Conservation (phyloP, 2,113 vertebrate species). For the Sceloporus undulatus region DNA sequence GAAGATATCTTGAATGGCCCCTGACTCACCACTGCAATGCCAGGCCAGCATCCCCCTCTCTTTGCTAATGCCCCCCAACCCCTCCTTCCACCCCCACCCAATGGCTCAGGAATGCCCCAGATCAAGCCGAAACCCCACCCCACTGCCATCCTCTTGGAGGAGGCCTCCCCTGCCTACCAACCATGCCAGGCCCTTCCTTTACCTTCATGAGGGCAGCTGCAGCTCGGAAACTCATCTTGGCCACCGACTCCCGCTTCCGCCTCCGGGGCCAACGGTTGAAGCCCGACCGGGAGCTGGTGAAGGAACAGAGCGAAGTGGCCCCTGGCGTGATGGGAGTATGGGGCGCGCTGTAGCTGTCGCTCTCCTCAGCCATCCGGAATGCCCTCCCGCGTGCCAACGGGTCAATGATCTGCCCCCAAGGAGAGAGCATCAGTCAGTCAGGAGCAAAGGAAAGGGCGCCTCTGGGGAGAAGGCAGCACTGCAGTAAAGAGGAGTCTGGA, state of each 20-base stretch:
- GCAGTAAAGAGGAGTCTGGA: neutral
- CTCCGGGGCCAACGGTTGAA: conserved; percentile 91
- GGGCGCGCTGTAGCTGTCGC: conserved; percentile 91
- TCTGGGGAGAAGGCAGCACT: neutral
- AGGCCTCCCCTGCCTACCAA: neutral
- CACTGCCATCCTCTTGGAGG: neutral
- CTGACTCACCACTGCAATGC: too few species aligned
- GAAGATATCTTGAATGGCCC: too few species aligned
- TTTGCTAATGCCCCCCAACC: too few species aligned
- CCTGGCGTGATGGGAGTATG: conserved; percentile 95
- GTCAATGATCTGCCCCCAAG: conserved; percentile 90
- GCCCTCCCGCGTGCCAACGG: conserved; percentile 93
- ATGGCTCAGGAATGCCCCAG: too few species aligned
- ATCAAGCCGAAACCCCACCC: too few species aligned
- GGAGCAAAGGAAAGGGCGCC: neutral
- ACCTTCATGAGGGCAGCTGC: conserved; percentile 94
- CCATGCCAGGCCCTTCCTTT: neutral
- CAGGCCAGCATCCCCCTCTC: too few species aligned
- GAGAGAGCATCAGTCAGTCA: neutral
- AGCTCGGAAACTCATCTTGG: conserved; percentile 98
- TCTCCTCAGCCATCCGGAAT: conserved; percentile 93
- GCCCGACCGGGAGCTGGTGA: conserved; percentile 96
- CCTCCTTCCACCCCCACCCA: too few species aligned
- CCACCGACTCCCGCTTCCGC: conserved; percentile 95
- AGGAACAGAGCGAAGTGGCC: conserved; percentile 93